Evolutionary conservation across 1,140 invertebrate genomes (phyloP), one percentile per base, ranked within the genome.

Genomic region (Saxidomus purpurata): DNA sequence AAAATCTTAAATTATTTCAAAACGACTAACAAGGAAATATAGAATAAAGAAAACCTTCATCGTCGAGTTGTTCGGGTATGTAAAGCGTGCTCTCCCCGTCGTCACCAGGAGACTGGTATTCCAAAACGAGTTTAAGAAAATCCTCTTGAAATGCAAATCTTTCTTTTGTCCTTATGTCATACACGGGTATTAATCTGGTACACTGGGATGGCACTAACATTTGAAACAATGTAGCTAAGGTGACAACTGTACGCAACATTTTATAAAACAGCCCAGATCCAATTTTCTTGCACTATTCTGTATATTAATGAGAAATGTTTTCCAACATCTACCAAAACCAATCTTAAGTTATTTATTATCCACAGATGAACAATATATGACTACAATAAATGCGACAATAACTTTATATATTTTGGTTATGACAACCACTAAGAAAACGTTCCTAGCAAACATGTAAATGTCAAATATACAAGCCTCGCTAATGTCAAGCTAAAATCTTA

Each of bases 71-170:
- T 19, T 71, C 67, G 4, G 69, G 28, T 13, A 34, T 28, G 47
- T 52, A 85, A 38, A 85, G 3, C 22, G 47, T 3, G 22, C 43
- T 9, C 6, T 22, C 49, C 4, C 61, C 40, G 49, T 36, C n/a
- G 28, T 74, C 25, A n/a, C 55, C 49, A 28, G 28, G 3, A 8
- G 25, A 17, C 49, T 85, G 83, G 13, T 85, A 59, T 13, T 84
- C 40, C 40, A 85, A n/a, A 2, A 85, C 83, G 0, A 85, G 25
- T 49, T 67, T 47, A 13, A 85, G 47, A 55, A 49, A 85, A 25
- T 85, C 69, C 43, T 85, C 83, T n/a, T 67, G 67, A 55, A 85
- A 85, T 15, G 43, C 63, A 59, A 85, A 85, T 47, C 43, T 85
- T 85, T 85, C 83, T 11, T 71, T 63, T 3, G 83, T 85, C 22